phyloP scores from a whole-genome alignment of 2,797 vertebrate species.

The Petrocephalus sullivani region DNA sequence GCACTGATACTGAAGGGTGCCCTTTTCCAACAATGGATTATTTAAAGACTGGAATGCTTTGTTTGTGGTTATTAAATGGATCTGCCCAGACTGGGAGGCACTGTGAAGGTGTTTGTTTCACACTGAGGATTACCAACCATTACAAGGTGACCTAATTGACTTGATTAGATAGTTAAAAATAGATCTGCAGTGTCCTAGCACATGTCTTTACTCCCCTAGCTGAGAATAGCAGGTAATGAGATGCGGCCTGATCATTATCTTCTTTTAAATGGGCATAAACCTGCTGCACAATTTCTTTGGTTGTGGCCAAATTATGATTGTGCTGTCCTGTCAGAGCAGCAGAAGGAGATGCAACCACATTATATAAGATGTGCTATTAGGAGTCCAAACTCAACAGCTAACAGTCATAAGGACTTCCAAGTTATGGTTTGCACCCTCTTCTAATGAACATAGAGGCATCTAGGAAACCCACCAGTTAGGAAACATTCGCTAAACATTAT shows the following conservation, averaged over 20 bases:
- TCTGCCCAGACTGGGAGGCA: constrained; percentile 12
- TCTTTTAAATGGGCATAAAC: background rate
- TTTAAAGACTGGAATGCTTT: background rate
- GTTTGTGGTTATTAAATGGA: constrained; percentile 6
- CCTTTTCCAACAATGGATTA: constrained; percentile 13
- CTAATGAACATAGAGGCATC: background rate
- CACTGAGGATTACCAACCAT: constrained; percentile 47
- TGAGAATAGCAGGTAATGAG: background rate
- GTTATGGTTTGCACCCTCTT: background rate
- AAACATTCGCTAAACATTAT: background rate
- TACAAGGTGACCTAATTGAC: constrained; percentile 63
- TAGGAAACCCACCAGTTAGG: background rate
- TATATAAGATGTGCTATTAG: background rate
- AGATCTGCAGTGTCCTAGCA: constrained; percentile 53
- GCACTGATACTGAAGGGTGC: background rate
- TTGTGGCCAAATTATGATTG: background rate
- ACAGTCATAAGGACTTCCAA: background rate
- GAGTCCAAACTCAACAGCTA: background rate
- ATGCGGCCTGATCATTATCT: background rate
- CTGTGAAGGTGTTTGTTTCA: constrained; percentile 31
- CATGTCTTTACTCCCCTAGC: constrained; percentile 47
- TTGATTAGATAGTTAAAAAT: constrained; percentile 68
- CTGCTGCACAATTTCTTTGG: background rate
- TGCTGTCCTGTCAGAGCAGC: too few relatives aligned
- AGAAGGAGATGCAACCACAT: background rate